Conservation (phyloP, 1,140 invertebrate genomes). For the Globodera rostochiensis region DNA sequence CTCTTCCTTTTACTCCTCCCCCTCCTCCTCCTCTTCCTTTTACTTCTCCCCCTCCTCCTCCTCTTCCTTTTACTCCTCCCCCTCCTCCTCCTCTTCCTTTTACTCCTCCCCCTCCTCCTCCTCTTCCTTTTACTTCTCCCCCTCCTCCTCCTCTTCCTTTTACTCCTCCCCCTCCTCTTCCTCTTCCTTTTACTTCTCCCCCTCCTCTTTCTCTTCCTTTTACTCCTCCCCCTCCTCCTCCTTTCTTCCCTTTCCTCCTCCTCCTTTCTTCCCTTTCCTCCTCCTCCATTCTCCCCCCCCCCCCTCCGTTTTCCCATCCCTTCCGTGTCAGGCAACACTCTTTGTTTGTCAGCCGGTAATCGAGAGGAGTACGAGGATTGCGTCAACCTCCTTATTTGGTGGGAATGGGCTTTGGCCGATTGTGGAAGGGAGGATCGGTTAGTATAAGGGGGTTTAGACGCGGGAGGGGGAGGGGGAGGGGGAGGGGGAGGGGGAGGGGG, state of each 20-base stretch:
- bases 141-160: not conserved
- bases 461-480: not conserved
- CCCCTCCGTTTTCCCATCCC: not conserved
- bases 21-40: not conserved
- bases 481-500: too few species aligned
- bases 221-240: too few species aligned
- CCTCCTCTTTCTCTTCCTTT: not conserved
- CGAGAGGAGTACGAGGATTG: slow-evolving; percentile 2
- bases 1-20: not conserved
- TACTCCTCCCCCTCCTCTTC: not conserved
- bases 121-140: too few species aligned
- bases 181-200: not conserved
- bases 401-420: not conserved
- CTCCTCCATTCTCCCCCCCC: too few species aligned
- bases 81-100: not conserved
- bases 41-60: not conserved
- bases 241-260: too few species aligned
- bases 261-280: too few species aligned
- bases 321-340: not conserved
- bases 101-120: not conserved
- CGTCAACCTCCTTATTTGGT: not conserved
- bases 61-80: too few species aligned
- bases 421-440: not conserved
- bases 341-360: slow-evolving; percentile 12
- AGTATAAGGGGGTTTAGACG: not conserved